phyloP scores from a whole-genome alignment of 2,888 invertebrate species.

The Synanthedon formicaeformis region DNA sequence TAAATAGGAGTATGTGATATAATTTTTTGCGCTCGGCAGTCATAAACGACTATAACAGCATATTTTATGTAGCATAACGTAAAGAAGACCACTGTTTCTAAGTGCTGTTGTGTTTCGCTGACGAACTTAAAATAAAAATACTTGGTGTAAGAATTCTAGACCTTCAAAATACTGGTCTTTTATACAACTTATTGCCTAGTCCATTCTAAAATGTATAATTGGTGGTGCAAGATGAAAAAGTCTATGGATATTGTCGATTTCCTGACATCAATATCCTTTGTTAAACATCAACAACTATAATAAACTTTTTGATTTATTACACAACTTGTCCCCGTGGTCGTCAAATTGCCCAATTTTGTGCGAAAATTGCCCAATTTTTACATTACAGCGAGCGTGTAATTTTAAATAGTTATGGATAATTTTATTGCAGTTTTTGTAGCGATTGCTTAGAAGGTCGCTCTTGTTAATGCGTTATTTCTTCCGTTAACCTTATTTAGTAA shows the following conservation, averaged over 20 bases:
- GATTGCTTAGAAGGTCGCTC: constrained; percentile 7
- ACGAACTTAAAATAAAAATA: too few species aligned
- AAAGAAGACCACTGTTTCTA: too few species aligned
- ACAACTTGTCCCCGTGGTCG: constrained; percentile 33
- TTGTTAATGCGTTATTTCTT: constrained; percentile 7
- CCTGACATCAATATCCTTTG: constrained; percentile 23
- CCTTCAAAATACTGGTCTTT: too few species aligned
- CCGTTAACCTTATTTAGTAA: constrained; percentile 7
- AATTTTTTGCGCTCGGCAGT: too few species aligned
- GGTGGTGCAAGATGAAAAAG: too few species aligned
- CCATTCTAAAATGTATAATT: too few species aligned
- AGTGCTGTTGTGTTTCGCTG: too few species aligned
- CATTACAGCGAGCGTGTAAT: constrained; percentile 30
- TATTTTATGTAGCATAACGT: too few species aligned
- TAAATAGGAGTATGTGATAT: too few species aligned
- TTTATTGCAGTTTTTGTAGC: constrained; percentile 13
- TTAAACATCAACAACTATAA: constrained; percentile 17
- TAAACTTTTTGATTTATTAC: constrained; percentile 39
- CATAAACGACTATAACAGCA: too few species aligned
- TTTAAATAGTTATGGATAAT: constrained; percentile 33
- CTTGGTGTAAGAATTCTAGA: too few species aligned
- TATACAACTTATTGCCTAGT: too few species aligned
- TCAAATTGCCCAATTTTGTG: constrained; percentile 49
- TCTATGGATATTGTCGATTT: constrained; percentile 9
- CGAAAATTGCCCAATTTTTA: constrained; percentile 40